Evolutionary conservation across 2,888 invertebrate species (phyloP), one percentile per base, ranked within the genome.

Genomic region (Dorcus parallelipipedus): DNA sequence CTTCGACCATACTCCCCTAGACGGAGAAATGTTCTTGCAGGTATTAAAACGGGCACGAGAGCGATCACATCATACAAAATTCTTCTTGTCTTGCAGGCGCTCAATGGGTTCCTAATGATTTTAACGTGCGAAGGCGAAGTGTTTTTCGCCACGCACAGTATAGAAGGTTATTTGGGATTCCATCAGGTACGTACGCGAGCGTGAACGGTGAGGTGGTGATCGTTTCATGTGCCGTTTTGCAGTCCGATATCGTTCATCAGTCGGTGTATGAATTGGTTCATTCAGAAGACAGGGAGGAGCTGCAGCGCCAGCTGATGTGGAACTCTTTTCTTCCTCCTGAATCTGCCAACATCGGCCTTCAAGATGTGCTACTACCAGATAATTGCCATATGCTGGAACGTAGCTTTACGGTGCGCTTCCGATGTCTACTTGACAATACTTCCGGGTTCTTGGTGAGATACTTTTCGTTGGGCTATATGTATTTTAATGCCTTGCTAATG

Each of bases 241-340:
- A 99, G 97, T 99, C 98, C 69, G 99, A 99, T 80, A 97, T 99
- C 72, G 96, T 99, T 59, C 99, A 99, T 79, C 99, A 99, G 78
- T 96, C 97, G 65, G 97, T 98, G 54, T 97, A 97, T 84, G 99
- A 99, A 80, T 82, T 99, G 77, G 97, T 99, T 62, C 98, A 98
- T 80, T 97, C 97, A 2, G 99, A 99, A 81, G 99, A 99, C 78
- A 85, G 99, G 3, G 98, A 99, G 78, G 98, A 98, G 79, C 84
- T 98, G 58, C 97, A 97, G 76, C 81, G 95, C 54, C 97, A 97
- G 79, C 81, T 98, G 69, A 87, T 94, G 78, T 95, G 95, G 95
- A 95, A 95, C 82, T 93, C 94, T 48, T 94, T 94, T 78, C 84
- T 95, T 65, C 92, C 95, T 61, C 83, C 89, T 8, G 89, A 91